These are phyloP conservation scores for Sebastes itinus DNA, from an alignment of 2,797 vertebrate species.

Conservation along the genomic window DNA sequence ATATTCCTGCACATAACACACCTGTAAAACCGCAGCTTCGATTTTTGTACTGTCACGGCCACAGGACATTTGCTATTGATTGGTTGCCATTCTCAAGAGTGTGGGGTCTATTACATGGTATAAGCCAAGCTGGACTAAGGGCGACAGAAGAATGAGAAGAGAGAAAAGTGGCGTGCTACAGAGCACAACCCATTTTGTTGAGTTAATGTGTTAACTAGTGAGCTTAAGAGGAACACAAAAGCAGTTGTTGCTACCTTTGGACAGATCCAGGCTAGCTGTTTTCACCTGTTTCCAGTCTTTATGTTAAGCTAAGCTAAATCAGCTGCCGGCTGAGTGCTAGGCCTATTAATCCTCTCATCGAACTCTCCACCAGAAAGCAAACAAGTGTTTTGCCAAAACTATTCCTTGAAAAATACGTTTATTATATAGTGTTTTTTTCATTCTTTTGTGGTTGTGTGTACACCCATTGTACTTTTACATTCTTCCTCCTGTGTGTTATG, in stretches of 20 bases:
- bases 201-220: not conserved
- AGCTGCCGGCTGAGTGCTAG: not conserved
- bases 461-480: not conserved
- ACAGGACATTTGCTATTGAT: not conserved
- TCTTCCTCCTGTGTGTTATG: not conserved
- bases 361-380: not conserved
- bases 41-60: too few species aligned
- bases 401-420: not conserved
- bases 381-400: not conserved
- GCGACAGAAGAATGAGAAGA: not conserved
- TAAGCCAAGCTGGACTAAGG: not conserved
- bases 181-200: not conserved
- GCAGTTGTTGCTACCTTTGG: not conserved
- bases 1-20: too few species aligned
- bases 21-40: too few species aligned
- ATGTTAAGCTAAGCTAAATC: not conserved
- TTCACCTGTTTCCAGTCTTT: not conserved
- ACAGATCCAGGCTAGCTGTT: not conserved
- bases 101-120: not conserved
- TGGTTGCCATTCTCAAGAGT: not conserved
- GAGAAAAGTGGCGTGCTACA: not conserved
- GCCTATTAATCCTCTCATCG: not conserved
- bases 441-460: not conserved
- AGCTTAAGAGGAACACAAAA: not conserved
- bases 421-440: not conserved